Conservation (phyloP, 1,140 invertebrate genomes). For the Muscidifurax raptorellus region DNA sequence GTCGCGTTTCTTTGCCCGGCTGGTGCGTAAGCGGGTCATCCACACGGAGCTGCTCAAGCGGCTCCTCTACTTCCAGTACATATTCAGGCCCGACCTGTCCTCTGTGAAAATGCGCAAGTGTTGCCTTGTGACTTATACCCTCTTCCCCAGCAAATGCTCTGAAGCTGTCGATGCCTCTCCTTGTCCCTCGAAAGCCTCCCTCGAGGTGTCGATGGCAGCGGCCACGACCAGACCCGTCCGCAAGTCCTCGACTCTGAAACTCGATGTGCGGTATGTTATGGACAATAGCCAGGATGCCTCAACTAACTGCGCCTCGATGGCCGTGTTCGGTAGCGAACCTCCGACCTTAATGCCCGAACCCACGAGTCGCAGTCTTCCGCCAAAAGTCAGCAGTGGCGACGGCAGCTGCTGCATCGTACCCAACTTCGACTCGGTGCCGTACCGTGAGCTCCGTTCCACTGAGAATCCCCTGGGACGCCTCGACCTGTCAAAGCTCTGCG, state of each 20-base stretch:
- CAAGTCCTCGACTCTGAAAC: slow-evolving; percentile 67
- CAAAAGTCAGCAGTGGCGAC: neutral
- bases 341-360: neutral
- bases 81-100: slow-evolving; percentile 69
- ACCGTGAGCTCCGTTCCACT: slow-evolving; percentile 25
- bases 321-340: neutral
- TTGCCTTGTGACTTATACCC: slow-evolving; percentile 64
- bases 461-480: slow-evolving; percentile 45
- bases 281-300: neutral
- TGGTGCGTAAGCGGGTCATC: slow-evolving; percentile 84
- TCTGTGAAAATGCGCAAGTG: slow-evolving; percentile 68
- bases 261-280: slow-evolving; percentile 66
- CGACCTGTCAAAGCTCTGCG: slow-evolving; percentile 54
- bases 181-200: neutral
- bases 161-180: neutral
- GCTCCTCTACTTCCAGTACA: slow-evolving; percentile 81
- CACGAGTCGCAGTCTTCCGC: slow-evolving; percentile 33
- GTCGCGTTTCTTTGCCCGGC: slow-evolving; percentile 83
- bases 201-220: neutral
- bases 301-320: neutral
- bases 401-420: slow-evolving; percentile 32
- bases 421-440: slow-evolving; percentile 45
- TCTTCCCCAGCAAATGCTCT: slow-evolving; percentile 47
- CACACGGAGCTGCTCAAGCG: slow-evolving; percentile 83
- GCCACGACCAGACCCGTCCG: slow-evolving; percentile 46